Percentiles rank a stretch among this genome's conserved stretches.
These are phyloP conservation scores for Thumatha senex DNA, from an alignment of 2,888 invertebrate species.

Conservation along the genomic window DNA sequence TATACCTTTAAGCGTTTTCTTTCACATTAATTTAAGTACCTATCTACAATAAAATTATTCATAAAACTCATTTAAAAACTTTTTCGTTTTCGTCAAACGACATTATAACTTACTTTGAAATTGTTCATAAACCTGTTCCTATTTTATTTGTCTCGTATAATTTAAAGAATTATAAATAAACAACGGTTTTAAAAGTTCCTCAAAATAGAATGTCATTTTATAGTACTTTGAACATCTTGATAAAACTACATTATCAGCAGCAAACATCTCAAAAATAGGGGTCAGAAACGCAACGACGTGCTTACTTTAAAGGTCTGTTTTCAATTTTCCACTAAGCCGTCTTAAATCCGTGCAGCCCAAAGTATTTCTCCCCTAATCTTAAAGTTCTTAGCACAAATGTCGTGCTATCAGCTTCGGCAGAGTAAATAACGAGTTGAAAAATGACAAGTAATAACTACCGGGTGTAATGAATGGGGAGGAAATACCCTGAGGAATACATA, in stretches of 20 bases:
- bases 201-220: not conserved
- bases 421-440: conserved; percentile 84
- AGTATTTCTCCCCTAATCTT: conserved; percentile 73
- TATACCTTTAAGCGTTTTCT: conserved; percentile 22
- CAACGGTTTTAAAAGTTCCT: not conserved
- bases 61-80: conserved; percentile 47
- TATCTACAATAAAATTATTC: conserved; percentile 38
- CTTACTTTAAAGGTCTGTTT: conserved; percentile 68
- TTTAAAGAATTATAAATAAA: not conserved
- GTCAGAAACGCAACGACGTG: conserved; percentile 22
- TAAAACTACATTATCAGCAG: conserved; percentile 36
- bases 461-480: conserved; percentile 80
- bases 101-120: conserved; percentile 56
- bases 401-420: conserved; percentile 79
- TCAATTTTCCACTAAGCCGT: conserved; percentile 72
- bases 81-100: conserved; percentile 57
- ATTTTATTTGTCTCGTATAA: not conserved
- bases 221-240: conserved; percentile 11
- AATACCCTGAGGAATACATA: conserved; percentile 79
- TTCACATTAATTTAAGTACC: conserved; percentile 39
- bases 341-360: conserved; percentile 57
- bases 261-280: conserved; percentile 42
- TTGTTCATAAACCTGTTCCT: conserved; percentile 20
- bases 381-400: conserved; percentile 75
- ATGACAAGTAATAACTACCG: conserved; percentile 82